These are phyloP conservation scores for Phthorimaea operculella DNA, from an alignment of 1,140 invertebrate species.

Conservation along the genomic window DNA sequence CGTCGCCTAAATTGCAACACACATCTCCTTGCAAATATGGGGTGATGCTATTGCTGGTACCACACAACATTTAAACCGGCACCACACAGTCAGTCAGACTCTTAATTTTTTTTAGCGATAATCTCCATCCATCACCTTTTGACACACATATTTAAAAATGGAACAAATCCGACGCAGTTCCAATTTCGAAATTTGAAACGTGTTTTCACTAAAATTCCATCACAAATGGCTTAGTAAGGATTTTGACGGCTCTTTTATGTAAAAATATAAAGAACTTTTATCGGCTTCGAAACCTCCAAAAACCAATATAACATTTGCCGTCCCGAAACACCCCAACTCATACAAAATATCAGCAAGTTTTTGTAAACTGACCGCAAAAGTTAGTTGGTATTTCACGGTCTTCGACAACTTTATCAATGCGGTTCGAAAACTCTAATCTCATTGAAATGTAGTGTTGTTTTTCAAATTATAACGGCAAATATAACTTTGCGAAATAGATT, in stretches of 20 bases:
- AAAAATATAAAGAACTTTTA: background rate
- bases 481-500: background rate
- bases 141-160: background rate
- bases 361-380: background rate
- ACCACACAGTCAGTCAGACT: no score
- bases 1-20: no score
- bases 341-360: background rate
- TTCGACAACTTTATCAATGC: no score
- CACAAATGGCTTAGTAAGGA: background rate
- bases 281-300: background rate
- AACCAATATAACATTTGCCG: background rate
- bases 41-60: no score
- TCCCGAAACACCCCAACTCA: background rate
- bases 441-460: no score
- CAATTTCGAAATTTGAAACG: slow-evolving; percentile 1
- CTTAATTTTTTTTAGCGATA: no score
- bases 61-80: no score
- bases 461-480: no score
- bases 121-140: no score
- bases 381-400: slow-evolving; percentile 2
- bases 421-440: no score
- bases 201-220: background rate
- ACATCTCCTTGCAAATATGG: no score
- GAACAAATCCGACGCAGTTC: background rate
- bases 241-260: background rate